Percentiles rank a stretch among this genome's conserved stretches.
Conservation (phyloP, 2,797 vertebrate genomes). For the Phoebastria nigripes region DNA sequence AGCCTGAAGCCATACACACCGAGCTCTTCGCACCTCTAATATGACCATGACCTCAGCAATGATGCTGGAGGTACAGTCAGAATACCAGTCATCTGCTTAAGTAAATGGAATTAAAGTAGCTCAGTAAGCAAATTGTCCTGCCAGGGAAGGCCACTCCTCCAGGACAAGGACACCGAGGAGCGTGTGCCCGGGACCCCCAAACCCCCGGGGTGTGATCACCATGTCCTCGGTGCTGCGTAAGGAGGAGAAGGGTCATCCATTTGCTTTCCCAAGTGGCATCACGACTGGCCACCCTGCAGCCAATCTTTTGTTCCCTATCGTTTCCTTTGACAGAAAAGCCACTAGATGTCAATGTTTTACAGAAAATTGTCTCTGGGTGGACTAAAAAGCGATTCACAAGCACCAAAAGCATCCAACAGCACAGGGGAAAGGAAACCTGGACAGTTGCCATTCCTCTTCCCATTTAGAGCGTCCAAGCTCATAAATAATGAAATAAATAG, state of each 20-base stretch:
- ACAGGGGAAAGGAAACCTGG: background rate
- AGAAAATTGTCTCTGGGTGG: slow-evolving; percentile 11
- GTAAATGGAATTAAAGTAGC: background rate
- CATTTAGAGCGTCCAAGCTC: background rate
- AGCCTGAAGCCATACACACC: background rate
- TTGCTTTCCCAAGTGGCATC: background rate
- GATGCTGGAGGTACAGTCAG: background rate
- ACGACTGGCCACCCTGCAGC: background rate
- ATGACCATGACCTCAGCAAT: fast-evolving
- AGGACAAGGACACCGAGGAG: background rate
- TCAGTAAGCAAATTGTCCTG: background rate
- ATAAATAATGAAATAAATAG: background rate
- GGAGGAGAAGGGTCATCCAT: background rate
- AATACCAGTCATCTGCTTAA: background rate
- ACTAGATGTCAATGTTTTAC: slow-evolving; percentile 78
- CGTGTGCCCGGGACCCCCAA: background rate
- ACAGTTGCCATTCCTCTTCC: background rate
- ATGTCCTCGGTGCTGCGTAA: fast-evolving
- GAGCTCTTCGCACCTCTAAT: background rate
- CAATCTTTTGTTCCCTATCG: background rate
- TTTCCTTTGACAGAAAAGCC: slow-evolving; percentile 50
- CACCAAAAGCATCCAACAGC: background rate
- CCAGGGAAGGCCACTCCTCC: background rate
- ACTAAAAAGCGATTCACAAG: background rate
- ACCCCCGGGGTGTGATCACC: fast-evolving